Percentiles rank a stretch among this genome's conserved stretches.
phyloP scores from a whole-genome alignment of 2,888 invertebrate genomes.

The Salticus scenicus region DNA sequence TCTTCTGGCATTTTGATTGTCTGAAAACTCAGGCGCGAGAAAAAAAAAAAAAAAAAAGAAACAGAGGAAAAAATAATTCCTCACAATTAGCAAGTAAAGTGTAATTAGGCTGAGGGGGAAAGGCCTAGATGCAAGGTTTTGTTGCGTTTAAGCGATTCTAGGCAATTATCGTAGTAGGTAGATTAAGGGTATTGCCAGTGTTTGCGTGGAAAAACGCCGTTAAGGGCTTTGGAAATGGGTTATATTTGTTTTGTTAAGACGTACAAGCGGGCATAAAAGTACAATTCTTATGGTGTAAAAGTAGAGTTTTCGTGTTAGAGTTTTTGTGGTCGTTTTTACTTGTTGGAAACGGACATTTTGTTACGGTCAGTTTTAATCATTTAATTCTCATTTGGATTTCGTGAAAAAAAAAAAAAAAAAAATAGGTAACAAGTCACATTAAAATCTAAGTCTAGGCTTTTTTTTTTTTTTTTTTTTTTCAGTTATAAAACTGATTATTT shows the following conservation, averaged over 20 bases:
- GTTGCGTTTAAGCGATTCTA: conserved; percentile 9
- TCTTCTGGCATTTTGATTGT: conserved; percentile 65
- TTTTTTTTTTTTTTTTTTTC: no score
- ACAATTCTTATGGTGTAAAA: not conserved
- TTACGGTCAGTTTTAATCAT: no score
- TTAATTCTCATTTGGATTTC: no score
- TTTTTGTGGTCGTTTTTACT: not conserved
- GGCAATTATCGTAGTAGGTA: not conserved
- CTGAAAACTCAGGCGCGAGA: conserved; percentile 21
- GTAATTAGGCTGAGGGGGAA: conserved; percentile 57
- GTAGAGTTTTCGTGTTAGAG: no score
- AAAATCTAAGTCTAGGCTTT: no score
- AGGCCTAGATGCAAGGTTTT: conserved; percentile 19
- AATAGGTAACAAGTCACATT: no score
- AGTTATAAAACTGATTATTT: no score
- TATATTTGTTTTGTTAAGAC: not conserved
- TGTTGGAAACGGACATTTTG: not conserved
- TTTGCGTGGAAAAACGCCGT: conserved; percentile 62
- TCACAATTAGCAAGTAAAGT: conserved; percentile 65
- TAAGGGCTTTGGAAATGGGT: conserved; percentile 12
- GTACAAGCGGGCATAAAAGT: conserved; percentile 6
- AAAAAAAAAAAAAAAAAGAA: conserved; percentile 31
- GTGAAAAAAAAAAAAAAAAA: no score
- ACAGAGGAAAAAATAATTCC: conserved; percentile 35
- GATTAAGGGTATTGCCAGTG: not conserved